phyloP scores from a whole-genome alignment of 2,113 vertebrate genomes.

The Sturnus vulgaris region DNA sequence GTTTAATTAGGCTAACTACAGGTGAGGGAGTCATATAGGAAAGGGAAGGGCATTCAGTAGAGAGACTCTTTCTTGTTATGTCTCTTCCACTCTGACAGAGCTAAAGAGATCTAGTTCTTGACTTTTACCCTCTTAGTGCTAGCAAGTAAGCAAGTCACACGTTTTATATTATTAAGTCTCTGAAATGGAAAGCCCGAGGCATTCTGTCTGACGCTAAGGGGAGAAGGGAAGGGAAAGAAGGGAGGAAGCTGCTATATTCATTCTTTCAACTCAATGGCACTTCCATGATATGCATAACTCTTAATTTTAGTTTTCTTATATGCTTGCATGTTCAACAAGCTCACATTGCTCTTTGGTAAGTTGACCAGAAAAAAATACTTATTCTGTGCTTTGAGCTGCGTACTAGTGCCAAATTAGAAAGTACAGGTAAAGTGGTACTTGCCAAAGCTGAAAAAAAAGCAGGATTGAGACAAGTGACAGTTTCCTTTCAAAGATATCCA shows the following conservation, averaged over 20 bases:
- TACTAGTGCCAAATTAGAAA: not conserved
- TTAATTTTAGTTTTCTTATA: not conserved
- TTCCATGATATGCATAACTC: not conserved
- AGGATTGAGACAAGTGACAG: not conserved
- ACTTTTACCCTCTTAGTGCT: constrained; percentile 49
- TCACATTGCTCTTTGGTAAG: not conserved
- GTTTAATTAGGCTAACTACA: constrained; percentile 84
- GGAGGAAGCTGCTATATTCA: not conserved
- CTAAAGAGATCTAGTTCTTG: constrained; percentile 49
- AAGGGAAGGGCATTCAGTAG: constrained; percentile 54
- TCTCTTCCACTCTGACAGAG: constrained; percentile 46
- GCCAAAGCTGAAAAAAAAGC: not conserved
- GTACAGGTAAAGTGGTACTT: not conserved
- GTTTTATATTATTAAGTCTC: not conserved
- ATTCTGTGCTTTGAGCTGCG: not conserved
- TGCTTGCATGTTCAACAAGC: not conserved
- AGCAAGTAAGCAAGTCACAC: constrained; percentile 30
- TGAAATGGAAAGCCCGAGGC: not conserved
- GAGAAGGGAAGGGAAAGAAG: not conserved
- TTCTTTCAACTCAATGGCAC: not conserved
- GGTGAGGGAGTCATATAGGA: constrained; percentile 75
- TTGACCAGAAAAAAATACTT: not conserved
- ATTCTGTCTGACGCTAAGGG: not conserved
- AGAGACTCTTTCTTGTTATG: constrained; percentile 40
- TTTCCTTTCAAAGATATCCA: not conserved